Evolutionary conservation across 2,888 invertebrate species (phyloP).

Genomic region (Nephrotoma appendiculata): DNA sequence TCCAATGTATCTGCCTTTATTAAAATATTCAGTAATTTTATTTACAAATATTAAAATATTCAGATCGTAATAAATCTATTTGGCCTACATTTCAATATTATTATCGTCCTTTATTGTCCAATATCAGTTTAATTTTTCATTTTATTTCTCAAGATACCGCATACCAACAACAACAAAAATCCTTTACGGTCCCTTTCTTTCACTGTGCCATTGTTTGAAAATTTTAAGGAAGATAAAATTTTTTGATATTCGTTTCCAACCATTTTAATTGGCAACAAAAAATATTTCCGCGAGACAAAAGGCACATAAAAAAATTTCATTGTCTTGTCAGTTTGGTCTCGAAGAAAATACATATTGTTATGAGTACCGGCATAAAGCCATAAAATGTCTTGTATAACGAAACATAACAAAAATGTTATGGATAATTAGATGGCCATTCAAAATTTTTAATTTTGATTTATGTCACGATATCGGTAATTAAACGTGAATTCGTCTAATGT

Average conservation of each 20-base stretch:
- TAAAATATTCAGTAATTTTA: too few relatives aligned
- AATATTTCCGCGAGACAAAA: neutral
- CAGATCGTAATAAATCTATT: neutral
- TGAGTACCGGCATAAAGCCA: neutral
- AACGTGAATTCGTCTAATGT: too few relatives aligned
- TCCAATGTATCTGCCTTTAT: too few relatives aligned
- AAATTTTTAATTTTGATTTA: neutral
- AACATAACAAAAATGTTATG: neutral
- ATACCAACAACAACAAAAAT: neutral
- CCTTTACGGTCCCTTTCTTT: neutral
- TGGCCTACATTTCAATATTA: neutral
- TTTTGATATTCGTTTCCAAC: neutral
- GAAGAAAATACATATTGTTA: neutral
- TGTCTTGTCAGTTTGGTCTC: too few relatives aligned
- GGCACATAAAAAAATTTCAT: too few relatives aligned
- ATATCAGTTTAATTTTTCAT: neutral
- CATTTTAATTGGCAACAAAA: neutral
- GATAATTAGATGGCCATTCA: neutral
- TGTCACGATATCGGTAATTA: neutral
- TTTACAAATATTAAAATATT: neutral
- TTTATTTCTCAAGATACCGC: neutral
- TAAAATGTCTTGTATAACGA: neutral
- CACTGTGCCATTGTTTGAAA: neutral
- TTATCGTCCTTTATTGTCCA: neutral
- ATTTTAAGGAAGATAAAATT: neutral